These are phyloP conservation scores for Bungarus multicinctus DNA, from an alignment of 2,113 vertebrate genomes.

Conservation along the genomic window DNA sequence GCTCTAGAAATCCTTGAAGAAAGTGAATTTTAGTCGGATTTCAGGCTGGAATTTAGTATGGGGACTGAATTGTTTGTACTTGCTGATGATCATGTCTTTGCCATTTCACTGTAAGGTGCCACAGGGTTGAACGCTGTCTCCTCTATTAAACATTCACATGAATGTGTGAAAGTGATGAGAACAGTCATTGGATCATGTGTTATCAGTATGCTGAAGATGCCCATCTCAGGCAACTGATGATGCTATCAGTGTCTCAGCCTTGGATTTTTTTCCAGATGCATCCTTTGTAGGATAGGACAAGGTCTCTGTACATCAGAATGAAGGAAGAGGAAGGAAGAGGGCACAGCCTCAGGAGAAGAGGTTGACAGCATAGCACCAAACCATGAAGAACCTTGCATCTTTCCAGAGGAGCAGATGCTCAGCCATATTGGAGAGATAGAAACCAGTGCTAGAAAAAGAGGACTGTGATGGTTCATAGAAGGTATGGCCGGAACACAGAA, in stretches of 20 bases:
- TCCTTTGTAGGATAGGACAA: neutral
- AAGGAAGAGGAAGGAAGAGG: neutral
- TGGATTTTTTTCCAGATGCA: neutral
- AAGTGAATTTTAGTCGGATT: no score
- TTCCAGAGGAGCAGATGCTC: neutral
- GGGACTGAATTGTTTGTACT: no score
- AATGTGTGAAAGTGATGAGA: no score
- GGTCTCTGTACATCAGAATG: neutral
- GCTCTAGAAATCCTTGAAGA: no score
- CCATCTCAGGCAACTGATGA: neutral
- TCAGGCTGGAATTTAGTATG: no score
- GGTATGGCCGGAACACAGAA: neutral
- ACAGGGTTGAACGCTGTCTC: no score
- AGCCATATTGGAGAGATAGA: neutral
- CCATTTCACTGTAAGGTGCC: no score
- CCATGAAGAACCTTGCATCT: neutral
- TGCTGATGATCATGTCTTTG: no score
- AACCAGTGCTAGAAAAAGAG: neutral
- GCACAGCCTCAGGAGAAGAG: neutral
- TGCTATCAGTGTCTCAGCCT: neutral
- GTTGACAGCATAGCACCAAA: neutral
- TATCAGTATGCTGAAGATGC: neutral
- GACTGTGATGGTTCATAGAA: neutral
- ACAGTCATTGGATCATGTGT: no score
- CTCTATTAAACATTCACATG: no score